phyloP scores from a whole-genome alignment of 2,888 invertebrate genomes.

The Silvanus unidentatus region DNA sequence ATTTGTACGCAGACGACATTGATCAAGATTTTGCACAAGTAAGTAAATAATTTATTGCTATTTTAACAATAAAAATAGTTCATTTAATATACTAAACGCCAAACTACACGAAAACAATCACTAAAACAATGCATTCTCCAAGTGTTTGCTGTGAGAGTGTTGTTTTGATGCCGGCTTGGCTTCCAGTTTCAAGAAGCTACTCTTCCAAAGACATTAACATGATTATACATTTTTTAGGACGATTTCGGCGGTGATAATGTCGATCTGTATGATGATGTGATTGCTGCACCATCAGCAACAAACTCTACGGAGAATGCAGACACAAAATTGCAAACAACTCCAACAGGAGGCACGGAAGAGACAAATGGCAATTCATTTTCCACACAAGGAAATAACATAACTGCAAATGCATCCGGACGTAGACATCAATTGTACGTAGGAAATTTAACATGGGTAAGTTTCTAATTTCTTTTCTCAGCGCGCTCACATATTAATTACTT shows the following conservation, averaged over 20 bases:
- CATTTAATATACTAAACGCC: too few species aligned
- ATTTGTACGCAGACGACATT: constrained; percentile 94
- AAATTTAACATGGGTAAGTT: constrained; percentile 95
- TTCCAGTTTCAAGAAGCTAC: too few species aligned
- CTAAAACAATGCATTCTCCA: too few species aligned
- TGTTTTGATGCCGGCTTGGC: too few species aligned
- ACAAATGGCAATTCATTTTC: constrained; percentile 68
- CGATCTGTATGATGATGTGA: constrained; percentile 93
- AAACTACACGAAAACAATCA: too few species aligned
- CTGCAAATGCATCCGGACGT: constrained; percentile 65
- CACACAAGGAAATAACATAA: constrained; percentile 61
- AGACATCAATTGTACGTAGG: constrained; percentile 93
- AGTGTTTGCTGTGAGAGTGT: too few species aligned
- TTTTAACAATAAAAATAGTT: background rate
- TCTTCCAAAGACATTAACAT: too few species aligned
- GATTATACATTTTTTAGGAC: constrained; percentile 51
- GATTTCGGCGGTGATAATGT: constrained; percentile 82
- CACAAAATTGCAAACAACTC: constrained; percentile 53
- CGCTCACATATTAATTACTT: background rate
- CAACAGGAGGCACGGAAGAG: constrained; percentile 54
- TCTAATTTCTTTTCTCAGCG: too few species aligned
- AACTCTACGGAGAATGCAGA: constrained; percentile 56
- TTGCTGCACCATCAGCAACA: constrained; percentile 68
- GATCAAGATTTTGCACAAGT: constrained; percentile 89
- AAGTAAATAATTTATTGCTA: constrained; percentile 19